Evolutionary conservation across 1,140 invertebrate genomes (phyloP), one percentile per base, ranked within the genome.

Genomic region (Ditylenchus dipsaci): DNA sequence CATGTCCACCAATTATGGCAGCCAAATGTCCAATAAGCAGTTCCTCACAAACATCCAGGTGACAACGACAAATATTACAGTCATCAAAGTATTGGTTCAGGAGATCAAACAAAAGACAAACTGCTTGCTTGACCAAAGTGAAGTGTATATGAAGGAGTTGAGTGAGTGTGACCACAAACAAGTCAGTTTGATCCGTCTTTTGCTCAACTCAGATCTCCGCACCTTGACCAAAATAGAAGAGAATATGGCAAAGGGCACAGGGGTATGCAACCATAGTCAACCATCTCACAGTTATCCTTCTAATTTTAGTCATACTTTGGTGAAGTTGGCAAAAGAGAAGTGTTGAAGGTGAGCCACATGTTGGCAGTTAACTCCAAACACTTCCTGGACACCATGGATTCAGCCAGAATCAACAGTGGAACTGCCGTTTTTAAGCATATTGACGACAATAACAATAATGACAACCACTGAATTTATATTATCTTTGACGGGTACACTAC

Each of bases 341-440:
- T 74, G 13, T 42, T 74, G 13, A 70, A 56, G 38, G 53, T 58
- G 1, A 47, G 72, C 15, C 72, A 74, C 56, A 60, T 74, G 42
- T 49, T 74, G 23, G 72, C 72, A n/a, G 72, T 74, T 21, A 70
- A 74, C 42, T 74, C 66, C 47, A 74, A 74, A 57, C 27, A 74
- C 42, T 74, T 76, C 53, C 45, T 74, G 15, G 71, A 74, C 29
- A 42, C n/a, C 29, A 57, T 74, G 13, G 72, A 74, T 53, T 30
- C 30, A 15, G 72, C 72, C 7, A 0, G 65, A 26, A 15, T 67
- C 8, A 3, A 53, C 27, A 17, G 27, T n/a, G 65, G 65, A 19
- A 21, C 49, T 3, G 49, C 23, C n/a, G 15, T 21, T 8, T 26
- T 53, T 17, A 53, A 53, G 49, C 49, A 53, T 3, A 53, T 19